Evolutionary conservation across 1,140 invertebrate genomes (phyloP), one percentile per base, ranked within the genome.

Genomic region (Whitmania pigra): DNA sequence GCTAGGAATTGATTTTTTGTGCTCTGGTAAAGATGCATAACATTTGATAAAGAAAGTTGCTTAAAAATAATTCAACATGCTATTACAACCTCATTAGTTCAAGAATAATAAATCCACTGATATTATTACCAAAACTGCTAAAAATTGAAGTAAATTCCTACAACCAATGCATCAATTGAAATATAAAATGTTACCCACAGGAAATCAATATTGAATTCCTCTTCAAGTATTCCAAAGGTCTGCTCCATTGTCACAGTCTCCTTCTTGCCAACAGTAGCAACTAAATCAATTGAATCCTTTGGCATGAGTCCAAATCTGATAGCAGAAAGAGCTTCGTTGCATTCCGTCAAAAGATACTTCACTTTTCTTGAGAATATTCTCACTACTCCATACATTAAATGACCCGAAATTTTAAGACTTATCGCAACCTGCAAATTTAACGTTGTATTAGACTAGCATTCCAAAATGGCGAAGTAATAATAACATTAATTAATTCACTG

Each of bases 331-430:
- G 57, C 57, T 31, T 63, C 57, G 11, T 22, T n/a, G 29, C 57
- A 63, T 22, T 63, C 57, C 11, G 57, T 31, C 22, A 63, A 31
- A 22, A 63, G 29, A 63, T 63, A 63, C 15, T 63, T 63, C 29
- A 63, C 57, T 63, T 63, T 63, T 63, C 57, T 63, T 25, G 22
- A 31, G 57, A 63, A 63, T 63, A 63, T 63, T 31, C 29, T 63
- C 29, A 63, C 57, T 7, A 63, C 18, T 15, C 57, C 57, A 63
- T 25, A 22, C 22, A 63, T 22, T 25, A 63, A 31, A 31, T 63
- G 29, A 15, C 57, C 57, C 11, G 57, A 63, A 63, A 31, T 63
- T n/a, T 20, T 63, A n/a, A 63, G 22, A 63, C 29, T 63, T 63
- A 63, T 25, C 1, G 22, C 9, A 63, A 63, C 18, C 29, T 63